Evolutionary conservation across 1,140 invertebrate genomes (phyloP).

Genomic region (Anagrus nilaparvatae): DNA sequence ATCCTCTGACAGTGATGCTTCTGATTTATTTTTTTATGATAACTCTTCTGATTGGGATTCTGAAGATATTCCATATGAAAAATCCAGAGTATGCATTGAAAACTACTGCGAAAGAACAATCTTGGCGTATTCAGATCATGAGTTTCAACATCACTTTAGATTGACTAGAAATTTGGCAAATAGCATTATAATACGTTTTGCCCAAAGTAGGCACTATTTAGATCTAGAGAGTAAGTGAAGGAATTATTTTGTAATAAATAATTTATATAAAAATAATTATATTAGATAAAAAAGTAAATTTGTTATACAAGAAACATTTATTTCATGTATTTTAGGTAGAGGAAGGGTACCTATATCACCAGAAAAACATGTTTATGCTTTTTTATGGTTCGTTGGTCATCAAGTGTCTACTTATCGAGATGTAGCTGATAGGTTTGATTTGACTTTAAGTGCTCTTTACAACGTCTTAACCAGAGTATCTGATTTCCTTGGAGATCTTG

Average conservation of each 20-base stretch:
- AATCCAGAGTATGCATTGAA: neutral
- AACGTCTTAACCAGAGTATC: conserved; percentile 21
- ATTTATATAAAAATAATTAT: too few relatives aligned
- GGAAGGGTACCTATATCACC: conserved; percentile 14
- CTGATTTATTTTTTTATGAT: too few relatives aligned
- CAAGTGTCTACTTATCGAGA: conserved; percentile 24
- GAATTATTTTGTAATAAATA: too few relatives aligned
- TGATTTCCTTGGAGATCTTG: conserved; percentile 20
- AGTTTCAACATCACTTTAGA: neutral
- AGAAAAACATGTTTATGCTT: conserved; percentile 16
- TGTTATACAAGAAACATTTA: neutral
- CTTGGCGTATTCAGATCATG: neutral
- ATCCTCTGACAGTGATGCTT: too few relatives aligned
- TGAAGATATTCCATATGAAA: too few relatives aligned
- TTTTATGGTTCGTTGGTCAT: conserved; percentile 29
- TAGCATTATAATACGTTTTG: neutral
- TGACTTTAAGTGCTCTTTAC: conserved; percentile 22
- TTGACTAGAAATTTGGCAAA: neutral
- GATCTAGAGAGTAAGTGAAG: neutral
- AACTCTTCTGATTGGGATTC: too few relatives aligned
- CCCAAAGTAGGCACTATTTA: neutral
- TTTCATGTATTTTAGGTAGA: too few relatives aligned
- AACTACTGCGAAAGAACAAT: neutral
- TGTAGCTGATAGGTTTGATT: conserved; percentile 25
- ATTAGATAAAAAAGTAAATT: too few relatives aligned